These are phyloP conservation scores for Caenorhabditis remanei DNA, from an alignment of 1,140 invertebrate genomes.

Conservation along the genomic window DNA sequence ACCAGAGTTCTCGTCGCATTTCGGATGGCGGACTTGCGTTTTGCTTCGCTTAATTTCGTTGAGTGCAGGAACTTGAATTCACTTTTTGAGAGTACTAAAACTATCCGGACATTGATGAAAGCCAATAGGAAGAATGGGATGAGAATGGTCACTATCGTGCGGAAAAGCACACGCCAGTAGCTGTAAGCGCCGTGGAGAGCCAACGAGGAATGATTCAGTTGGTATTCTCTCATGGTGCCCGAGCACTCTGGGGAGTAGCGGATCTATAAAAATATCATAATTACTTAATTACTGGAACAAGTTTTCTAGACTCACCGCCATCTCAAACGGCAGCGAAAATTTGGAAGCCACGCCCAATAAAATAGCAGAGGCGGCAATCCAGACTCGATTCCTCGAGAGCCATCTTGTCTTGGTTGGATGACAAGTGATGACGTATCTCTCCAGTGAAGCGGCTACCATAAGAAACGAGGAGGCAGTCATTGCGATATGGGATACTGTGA, in stretches of 20 bases:
- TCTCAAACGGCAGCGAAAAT: conserved; percentile 68
- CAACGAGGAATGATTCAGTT: conserved; percentile 61
- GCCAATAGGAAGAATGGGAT: conserved; percentile 72
- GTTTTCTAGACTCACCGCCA: conserved; percentile 33
- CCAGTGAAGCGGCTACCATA: conserved; percentile 72
- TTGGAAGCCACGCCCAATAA: conserved; percentile 72
- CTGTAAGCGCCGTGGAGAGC: conserved; percentile 69
- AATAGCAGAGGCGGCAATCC: conserved; percentile 69
- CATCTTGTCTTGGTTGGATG: conserved; percentile 55
- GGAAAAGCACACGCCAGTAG: conserved; percentile 46
- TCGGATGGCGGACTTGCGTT: conserved; percentile 70
- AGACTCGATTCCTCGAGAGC: conserved; percentile 59
- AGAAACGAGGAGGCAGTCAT: conserved; percentile 75
- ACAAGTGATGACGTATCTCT: conserved; percentile 71
- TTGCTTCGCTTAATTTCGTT: conserved; percentile 67
- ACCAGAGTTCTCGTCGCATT: conserved; percentile 73
- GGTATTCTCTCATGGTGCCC: conserved; percentile 72
- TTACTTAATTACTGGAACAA: background rate
- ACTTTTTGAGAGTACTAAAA: conserved; percentile 61
- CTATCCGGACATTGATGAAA: conserved; percentile 71
- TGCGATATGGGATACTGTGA: conserved; percentile 75
- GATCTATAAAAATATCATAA: conserved; percentile 64
- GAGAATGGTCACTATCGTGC: conserved; percentile 70
- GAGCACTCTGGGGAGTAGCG: conserved; percentile 63
- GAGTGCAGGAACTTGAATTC: conserved; percentile 63